Base-by-base conservation (phyloP, 2,888 invertebrate genomes). In the Brachycybe producta region DNA sequence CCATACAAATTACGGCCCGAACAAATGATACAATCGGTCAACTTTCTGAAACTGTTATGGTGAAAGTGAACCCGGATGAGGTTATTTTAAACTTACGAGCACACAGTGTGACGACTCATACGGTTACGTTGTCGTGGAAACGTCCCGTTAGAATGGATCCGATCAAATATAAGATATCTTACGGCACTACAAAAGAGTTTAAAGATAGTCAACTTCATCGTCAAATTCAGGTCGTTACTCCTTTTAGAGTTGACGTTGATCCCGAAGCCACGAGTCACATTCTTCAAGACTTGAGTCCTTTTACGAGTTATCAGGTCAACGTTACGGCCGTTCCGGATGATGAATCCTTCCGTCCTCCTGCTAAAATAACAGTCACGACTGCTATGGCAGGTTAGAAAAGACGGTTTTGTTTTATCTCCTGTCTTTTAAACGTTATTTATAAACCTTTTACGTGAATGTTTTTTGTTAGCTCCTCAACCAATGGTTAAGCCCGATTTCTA, bases 401-500 rank as follows among this genome's bases (percentile, higher is more conserved):
- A 13, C 15, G 8, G 7, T 42, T 8, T 38, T 13, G 15, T 38
- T 38, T 38, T 8, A 32, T 11, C 11, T 11, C 32, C 8, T 32
- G 8, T 13, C 32, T 32, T 13, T 32, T 32, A 32, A n/a, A n/a
- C n/a, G n/a, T n/a, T 32, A 11, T 32, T 32, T 8, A 11, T 32
- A 11, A 32, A 32, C 13, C 11, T 32, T 32, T 32, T 11, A 32
- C 32, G 13, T 32, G 32, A 11, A 39, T 11, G 23, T 39, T 5
- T 13, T 13, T 30, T 34, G 46, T 19, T 55, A 35, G 90, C 90
- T 1, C 91, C 91, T 0, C 87, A 90, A 60, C 90, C 90, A 0
- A 91, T 91, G 90, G 90, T 90, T 1, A 85, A 90, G 62, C 91
- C 91, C 0, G 91, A 91, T 66, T 90, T 90, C 65, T 87, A 87